Conservation (phyloP, 37 sponge, comb jelly and placozoan species). For the Aplysina aerophoba region DNA sequence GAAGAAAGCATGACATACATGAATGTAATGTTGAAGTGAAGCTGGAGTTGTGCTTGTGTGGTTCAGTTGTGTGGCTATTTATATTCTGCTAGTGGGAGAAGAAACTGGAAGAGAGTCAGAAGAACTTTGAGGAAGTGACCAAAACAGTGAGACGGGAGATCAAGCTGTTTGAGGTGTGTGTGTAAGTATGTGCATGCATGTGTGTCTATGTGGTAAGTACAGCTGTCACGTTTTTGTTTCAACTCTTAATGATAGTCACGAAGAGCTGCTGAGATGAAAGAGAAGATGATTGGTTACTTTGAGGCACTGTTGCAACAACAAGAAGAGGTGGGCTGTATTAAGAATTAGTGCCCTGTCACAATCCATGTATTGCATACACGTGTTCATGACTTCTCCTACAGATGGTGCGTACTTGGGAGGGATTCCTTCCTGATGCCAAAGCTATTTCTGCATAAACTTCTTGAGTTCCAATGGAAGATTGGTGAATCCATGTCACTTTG, state of each 20-base stretch:
- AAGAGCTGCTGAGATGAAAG: conserved; percentile 73
- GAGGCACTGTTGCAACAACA: conserved; percentile 81
- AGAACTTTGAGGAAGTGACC: conserved; percentile 75
- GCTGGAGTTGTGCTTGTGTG: background rate
- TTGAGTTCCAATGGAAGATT: background rate
- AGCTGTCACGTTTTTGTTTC: background rate
- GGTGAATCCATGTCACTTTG: too few relatives aligned
- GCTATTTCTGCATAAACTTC: conserved; percentile 49
- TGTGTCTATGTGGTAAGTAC: background rate
- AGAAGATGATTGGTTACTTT: conserved; percentile 67
- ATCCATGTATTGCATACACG: background rate
- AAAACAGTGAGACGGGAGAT: conserved; percentile 60
- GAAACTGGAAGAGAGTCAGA: conserved; percentile 87
- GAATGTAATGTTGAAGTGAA: background rate
- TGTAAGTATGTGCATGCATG: too few relatives aligned
- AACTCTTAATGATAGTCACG: conserved; percentile 33
- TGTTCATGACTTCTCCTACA: background rate
- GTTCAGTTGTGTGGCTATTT: background rate
- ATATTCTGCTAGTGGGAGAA: conserved; percentile 77
- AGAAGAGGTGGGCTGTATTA: conserved; percentile 60
- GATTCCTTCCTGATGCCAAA: conserved; percentile 82
- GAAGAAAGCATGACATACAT: background rate
- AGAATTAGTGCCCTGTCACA: background rate
- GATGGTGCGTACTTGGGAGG: conserved; percentile 79
- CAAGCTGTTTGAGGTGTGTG: conserved; percentile 81